Evolutionary conservation across 2,888 invertebrate species (phyloP), one percentile per base, ranked within the genome.

Genomic region (Tromatobia lineatoria): DNA sequence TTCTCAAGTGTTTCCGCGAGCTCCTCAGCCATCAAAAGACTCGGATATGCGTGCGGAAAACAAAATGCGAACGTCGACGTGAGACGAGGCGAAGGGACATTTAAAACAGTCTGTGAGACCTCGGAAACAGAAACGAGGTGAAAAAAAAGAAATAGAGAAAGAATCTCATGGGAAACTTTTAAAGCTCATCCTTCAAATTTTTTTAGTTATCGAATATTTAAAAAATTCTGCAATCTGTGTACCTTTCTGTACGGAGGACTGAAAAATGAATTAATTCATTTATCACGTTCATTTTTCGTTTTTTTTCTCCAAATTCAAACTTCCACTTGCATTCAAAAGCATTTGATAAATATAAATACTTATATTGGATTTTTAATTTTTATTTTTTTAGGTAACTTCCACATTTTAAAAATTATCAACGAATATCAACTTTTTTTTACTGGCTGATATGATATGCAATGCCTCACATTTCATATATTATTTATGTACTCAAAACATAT

Each of bases 21-120:
- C 11, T 15, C 42, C 42, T 71, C 42, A 38, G 20, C 38, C 54
- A 25, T 71, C 57, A 42, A 71, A 71, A 34, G 38, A 42, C 54
- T 70, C 52, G 34, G 11, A 18, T 69, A 38, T 13, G 25, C 57
- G 71, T 25, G 77, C 81, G 81, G 82, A 86, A 83, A 83, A 73
- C 75, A 86, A 83, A 83, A 73, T 73, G 79, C 69, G 73, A 82
- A 86, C 83, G 77, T 76, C 42, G 80, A 80, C 59, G n/a, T 8
- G 59, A 73, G 78, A 67, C 50, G 18, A n/a, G 50, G 10, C 82
- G 84, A 85, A 87, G 86, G 80, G 87, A 76, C 84, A 88, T 88
- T 89, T 87, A 88, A 86, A 87, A 86, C 89, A 89, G 83, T 85
- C 81, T 88, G 82, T 76, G 71, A 78, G 20, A 54, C 23, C 23